A percentile compares a stretch with the other conserved stretches of the same genome.
Conservation (phyloP, 2,113 vertebrate species). For the Hydropotes inermis region DNA sequence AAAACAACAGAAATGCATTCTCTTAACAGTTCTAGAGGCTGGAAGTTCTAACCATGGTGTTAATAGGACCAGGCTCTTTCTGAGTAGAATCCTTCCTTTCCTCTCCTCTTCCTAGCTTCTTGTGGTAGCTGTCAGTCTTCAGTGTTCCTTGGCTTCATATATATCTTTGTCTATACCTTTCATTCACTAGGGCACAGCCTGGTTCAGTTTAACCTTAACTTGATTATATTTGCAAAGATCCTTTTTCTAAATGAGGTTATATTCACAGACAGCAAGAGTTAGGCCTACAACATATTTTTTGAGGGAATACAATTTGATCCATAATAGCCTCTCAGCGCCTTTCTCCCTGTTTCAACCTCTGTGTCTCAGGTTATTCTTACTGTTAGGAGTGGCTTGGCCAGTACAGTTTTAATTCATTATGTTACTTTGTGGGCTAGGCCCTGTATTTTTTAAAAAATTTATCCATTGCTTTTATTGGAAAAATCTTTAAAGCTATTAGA, state of each 20-base stretch:
- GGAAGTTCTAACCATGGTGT: neutral
- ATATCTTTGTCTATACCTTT: neutral
- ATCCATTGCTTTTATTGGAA: slow-evolving; percentile 40
- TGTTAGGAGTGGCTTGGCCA: neutral
- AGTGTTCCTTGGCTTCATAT: neutral
- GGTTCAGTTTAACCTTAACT: neutral
- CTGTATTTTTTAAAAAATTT: neutral
- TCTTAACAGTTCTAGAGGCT: neutral
- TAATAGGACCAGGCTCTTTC: neutral
- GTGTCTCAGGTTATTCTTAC: neutral
- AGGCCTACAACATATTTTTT: neutral
- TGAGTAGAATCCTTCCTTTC: neutral
- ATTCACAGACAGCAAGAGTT: neutral
- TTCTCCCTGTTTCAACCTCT: neutral
- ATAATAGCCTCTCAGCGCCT: neutral
- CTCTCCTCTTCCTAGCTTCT: neutral
- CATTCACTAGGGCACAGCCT: neutral
- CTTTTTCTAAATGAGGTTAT: slow-evolving; percentile 4
- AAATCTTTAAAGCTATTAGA: slow-evolving; percentile 19
- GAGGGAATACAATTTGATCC: neutral
- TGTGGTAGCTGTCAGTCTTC: neutral
- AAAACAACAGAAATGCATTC: neutral
- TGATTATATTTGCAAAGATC: neutral
- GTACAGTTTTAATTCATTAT: neutral
- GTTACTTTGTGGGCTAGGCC: neutral